A percentile compares a stretch with the other conserved stretches of the same genome.
Conservation (phyloP, 2,113 vertebrate genomes). For the Bubo scandiacus region DNA sequence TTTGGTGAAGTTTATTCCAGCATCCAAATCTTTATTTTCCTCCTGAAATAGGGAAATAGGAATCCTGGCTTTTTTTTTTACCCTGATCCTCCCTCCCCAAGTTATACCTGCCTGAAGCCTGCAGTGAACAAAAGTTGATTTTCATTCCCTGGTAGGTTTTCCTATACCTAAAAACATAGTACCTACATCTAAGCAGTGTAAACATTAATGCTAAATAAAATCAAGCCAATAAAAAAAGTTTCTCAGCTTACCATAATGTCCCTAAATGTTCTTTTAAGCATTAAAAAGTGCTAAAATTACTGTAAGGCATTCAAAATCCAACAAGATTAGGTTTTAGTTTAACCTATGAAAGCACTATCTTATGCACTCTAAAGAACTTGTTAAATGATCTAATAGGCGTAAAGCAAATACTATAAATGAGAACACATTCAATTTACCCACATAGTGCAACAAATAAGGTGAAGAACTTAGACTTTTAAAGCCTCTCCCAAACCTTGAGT, state of each 20-base stretch:
- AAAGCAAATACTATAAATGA: neutral
- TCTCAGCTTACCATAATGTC: neutral
- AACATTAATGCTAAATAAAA: neutral
- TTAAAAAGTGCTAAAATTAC: neutral
- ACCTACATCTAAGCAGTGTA: neutral
- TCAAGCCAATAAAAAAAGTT: neutral
- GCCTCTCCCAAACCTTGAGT: neutral
- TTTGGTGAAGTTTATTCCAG: neutral
- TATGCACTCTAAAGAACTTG: neutral
- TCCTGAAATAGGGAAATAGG: neutral
- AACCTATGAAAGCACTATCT: neutral
- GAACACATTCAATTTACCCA: neutral
- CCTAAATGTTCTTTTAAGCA: neutral
- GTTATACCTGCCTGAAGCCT: neutral
- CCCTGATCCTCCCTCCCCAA: rapidly evolving
- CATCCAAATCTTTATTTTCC: neutral
- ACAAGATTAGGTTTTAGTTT: neutral
- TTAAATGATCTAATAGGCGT: neutral
- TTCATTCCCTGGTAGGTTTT: neutral
- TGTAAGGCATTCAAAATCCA: neutral
- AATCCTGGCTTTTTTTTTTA: neutral
- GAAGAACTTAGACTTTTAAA: neutral
- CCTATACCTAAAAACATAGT: neutral
- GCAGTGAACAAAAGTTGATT: neutral
- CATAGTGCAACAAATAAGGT: neutral